phyloP scores from a whole-genome alignment of 2,113 vertebrate genomes.

The Pteropus alecto region DNA sequence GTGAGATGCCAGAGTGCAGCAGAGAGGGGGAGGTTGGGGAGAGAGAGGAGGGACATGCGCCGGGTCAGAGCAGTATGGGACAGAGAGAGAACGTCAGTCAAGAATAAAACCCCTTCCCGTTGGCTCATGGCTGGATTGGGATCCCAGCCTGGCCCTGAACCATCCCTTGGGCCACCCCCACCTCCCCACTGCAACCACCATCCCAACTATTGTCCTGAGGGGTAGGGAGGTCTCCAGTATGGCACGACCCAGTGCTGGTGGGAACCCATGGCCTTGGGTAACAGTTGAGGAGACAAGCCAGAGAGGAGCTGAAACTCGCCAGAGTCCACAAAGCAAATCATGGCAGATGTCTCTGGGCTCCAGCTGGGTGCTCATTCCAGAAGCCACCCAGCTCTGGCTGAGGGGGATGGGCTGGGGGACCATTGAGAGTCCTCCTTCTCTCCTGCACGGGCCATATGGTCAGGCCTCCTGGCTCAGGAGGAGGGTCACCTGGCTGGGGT shows the following conservation, averaged over 20 bases:
- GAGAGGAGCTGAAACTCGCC: neutral
- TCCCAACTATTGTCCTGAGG: conserved; percentile 77
- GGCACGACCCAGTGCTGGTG: neutral
- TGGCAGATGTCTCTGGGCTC: neutral
- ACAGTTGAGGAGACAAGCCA: neutral
- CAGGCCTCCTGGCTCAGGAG: neutral
- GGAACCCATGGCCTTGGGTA: neutral
- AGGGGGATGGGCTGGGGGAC: neutral
- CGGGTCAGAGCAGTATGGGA: conserved; percentile 87
- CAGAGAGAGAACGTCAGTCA: conserved; percentile 82
- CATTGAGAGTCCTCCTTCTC: neutral
- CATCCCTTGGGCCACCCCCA: neutral
- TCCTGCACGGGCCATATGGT: neutral
- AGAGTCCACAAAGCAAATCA: neutral
- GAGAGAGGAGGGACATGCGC: conserved; percentile 91
- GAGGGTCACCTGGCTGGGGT: neutral
- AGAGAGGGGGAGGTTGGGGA: conserved; percentile 74
- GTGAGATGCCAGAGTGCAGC: conserved; percentile 94
- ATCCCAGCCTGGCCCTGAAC: neutral
- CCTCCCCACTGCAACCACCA: neutral
- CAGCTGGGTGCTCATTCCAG: neutral
- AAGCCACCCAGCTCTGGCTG: neutral
- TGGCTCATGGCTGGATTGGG: neutral
- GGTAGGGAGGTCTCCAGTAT: neutral
- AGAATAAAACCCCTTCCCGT: conserved; percentile 43